These are phyloP conservation scores for Chaetorhynchus papuensis DNA, from an alignment of 2,113 vertebrate species.

Conservation along the genomic window DNA sequence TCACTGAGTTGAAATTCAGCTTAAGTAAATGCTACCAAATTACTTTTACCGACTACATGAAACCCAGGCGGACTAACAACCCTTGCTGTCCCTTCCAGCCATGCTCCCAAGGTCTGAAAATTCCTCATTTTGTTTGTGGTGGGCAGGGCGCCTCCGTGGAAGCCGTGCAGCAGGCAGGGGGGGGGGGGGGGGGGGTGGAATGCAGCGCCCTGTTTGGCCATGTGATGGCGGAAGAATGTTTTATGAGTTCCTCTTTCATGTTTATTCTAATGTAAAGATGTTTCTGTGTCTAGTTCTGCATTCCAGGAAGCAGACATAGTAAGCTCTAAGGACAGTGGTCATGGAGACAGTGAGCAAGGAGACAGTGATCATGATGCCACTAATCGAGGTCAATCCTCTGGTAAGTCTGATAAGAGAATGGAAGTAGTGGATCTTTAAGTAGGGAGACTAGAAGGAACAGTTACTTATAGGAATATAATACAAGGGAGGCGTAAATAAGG, in stretches of 20 bases:
- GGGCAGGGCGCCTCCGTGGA: neutral
- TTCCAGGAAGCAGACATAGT: slow-evolving; percentile 98
- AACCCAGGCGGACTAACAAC: neutral
- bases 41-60: neutral
- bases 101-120: neutral
- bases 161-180: neutral
- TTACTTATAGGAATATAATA: neutral
- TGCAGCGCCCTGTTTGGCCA: slow-evolving; percentile 74
- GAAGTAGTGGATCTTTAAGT: slow-evolving; percentile 50
- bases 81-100: neutral
- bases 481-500: neutral
- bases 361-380: slow-evolving; percentile 98
- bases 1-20: neutral
- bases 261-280: slow-evolving; percentile 67
- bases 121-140: neutral
- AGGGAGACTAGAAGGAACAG: neutral
- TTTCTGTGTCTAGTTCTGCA: slow-evolving; percentile 84
- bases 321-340: slow-evolving; percentile 98
- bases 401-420: slow-evolving; percentile 77
- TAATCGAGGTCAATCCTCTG: slow-evolving; percentile 93
- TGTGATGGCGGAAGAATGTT: slow-evolving; percentile 83
- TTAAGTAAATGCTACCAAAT: neutral
- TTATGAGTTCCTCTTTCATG: slow-evolving; percentile 61
- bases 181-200: neutral
- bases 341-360: slow-evolving; percentile 97